phyloP scores from a whole-genome alignment of 1,140 invertebrate species.

The Ganaspis sp. region DNA sequence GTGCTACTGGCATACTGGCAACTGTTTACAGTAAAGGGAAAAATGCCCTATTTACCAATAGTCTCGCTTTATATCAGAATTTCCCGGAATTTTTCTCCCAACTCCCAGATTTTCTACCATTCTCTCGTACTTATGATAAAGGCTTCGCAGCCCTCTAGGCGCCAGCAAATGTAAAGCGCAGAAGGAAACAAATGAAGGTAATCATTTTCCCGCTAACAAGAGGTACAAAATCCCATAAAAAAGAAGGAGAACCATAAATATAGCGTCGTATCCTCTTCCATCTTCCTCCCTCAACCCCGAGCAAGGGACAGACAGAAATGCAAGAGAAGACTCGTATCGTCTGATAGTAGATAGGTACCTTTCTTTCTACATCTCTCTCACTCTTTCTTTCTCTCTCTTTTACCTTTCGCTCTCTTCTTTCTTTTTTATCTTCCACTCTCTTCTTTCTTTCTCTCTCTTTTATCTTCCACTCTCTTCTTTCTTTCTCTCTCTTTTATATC shows the following conservation, averaged over 20 bases:
- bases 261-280: conserved; percentile 15
- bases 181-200: conserved; percentile 30
- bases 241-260: conserved; percentile 16
- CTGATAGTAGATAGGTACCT: neutral
- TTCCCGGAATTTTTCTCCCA: neutral
- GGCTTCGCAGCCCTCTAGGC: conserved; percentile 19
- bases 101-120: conserved; percentile 19
- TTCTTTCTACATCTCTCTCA: neutral
- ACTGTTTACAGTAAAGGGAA: too few relatives aligned
- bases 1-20: too few relatives aligned
- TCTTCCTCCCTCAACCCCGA: neutral
- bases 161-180: conserved; percentile 21
- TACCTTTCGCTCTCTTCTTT: neutral
- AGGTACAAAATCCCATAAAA: conserved; percentile 25
- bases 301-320: neutral
- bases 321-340: neutral
- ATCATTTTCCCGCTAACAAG: conserved; percentile 28
- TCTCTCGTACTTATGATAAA: conserved; percentile 17
- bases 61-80: neutral
- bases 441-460: neutral
- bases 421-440: neutral
- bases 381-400: neutral
- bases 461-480: too few relatives aligned
- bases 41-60: too few relatives aligned
- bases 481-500: too few relatives aligned